Percentiles rank a stretch among this genome's conserved stretches.
These are phyloP conservation scores for Cranoglanis bouderius DNA, from an alignment of 2,113 vertebrate genomes.

Conservation along the genomic window DNA sequence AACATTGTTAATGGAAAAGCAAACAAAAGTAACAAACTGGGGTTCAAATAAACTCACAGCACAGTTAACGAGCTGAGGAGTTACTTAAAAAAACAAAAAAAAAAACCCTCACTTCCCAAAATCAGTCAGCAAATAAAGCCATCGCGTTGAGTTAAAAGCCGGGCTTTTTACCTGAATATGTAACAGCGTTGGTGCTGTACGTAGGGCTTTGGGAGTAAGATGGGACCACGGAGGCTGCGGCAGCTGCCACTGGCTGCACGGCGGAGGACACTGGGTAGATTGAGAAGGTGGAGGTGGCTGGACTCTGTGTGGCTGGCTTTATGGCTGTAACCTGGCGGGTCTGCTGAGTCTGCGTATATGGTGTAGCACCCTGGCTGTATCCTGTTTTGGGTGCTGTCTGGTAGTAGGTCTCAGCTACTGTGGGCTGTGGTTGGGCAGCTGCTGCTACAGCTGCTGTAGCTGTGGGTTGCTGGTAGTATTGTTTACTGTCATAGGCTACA, in stretches of 20 bases:
- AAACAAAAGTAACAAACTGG: no score
- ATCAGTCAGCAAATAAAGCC: not conserved
- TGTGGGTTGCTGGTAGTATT: slow-evolving; percentile 94
- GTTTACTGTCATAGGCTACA: slow-evolving; percentile 94
- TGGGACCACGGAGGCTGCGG: slow-evolving; percentile 86
- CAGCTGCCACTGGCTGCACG: slow-evolving; percentile 89
- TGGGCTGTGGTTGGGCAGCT: slow-evolving; percentile 87
- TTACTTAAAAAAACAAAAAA: not conserved
- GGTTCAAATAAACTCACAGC: not conserved
- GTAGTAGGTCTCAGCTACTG: slow-evolving; percentile 95
- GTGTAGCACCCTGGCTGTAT: slow-evolving; percentile 92
- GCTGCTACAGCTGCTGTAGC: slow-evolving; percentile 85
- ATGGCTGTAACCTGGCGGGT: slow-evolving; percentile 96
- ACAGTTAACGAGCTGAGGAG: no score
- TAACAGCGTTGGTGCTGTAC: slow-evolving; percentile 96
- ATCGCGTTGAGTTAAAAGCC: not conserved
- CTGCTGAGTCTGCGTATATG: slow-evolving; percentile 95
- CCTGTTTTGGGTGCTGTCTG: slow-evolving; percentile 93
- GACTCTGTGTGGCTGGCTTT: slow-evolving; percentile 92
- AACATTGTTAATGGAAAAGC: not conserved
- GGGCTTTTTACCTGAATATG: slow-evolving; percentile 85
- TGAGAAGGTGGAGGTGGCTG: slow-evolving; percentile 93
- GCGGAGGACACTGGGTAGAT: slow-evolving; percentile 96
- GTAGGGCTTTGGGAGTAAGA: slow-evolving; percentile 97
- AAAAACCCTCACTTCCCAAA: not conserved